Percentiles rank a stretch among this genome's conserved stretches.
Conservation (phyloP, 2,113 vertebrate species). For the Melanotaenia duboulayi region DNA sequence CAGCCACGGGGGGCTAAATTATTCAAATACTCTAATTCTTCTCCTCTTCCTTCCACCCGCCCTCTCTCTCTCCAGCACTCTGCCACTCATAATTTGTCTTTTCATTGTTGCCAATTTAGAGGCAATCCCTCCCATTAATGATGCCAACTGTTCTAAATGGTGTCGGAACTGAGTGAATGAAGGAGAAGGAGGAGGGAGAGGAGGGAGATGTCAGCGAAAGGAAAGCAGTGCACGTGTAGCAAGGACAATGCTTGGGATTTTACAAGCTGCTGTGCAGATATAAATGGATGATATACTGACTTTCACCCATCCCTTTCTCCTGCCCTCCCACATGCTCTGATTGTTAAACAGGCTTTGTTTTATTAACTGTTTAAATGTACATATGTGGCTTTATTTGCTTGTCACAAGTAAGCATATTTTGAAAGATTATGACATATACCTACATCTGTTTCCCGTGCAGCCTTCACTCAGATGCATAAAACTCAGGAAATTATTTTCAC, state of each 20-base stretch:
- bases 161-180: conserved; percentile 72
- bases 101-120: conserved; percentile 95
- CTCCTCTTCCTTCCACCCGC: conserved; percentile 85
- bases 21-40: conserved; percentile 99
- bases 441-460: conserved; percentile 77
- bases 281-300: conserved; percentile 83
- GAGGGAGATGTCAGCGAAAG: conserved; percentile 51
- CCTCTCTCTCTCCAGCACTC: conserved; percentile 78
- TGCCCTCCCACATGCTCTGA: conserved; percentile 58
- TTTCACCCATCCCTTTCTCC: conserved; percentile 57
- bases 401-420: conserved; percentile 80
- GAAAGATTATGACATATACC: conserved; percentile 75
- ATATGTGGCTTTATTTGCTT: conserved; percentile 82
- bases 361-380: conserved; percentile 83
- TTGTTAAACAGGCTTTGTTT: conserved; percentile 81
- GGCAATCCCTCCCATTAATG: conserved; percentile 95
- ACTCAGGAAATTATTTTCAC: conserved; percentile 69
- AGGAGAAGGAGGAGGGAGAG: conserved; percentile 35
- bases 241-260: conserved; percentile 70
- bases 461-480: conserved; percentile 63
- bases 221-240: conserved; percentile 51
- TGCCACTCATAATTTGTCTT: conserved; percentile 97
- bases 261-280: conserved; percentile 80
- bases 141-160: conserved; percentile 90
- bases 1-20: conserved; percentile 97